phyloP scores from a whole-genome alignment of 2,888 invertebrate species.

The Ernsta delagoae region DNA sequence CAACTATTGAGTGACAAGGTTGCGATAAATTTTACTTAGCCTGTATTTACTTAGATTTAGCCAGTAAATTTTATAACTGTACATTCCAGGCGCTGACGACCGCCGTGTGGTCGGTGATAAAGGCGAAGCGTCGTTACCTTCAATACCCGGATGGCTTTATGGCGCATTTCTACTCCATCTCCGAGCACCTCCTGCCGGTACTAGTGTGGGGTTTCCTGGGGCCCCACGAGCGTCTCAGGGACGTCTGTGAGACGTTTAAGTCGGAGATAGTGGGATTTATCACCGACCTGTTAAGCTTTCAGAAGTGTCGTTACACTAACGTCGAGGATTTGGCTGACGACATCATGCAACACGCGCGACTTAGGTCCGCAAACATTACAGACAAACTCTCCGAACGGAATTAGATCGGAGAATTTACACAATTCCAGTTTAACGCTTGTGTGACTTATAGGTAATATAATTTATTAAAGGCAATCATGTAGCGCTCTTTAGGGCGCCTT shows the following conservation, averaged over 20 bases:
- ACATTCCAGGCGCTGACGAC: neutral
- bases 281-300: constrained; percentile 96
- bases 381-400: constrained; percentile 86
- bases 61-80: no score
- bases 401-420: neutral
- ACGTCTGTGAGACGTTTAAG: neutral
- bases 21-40: no score
- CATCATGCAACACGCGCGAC: constrained; percentile 90
- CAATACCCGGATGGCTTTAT: neutral
- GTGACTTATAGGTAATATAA: neutral
- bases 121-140: neutral
- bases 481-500: no score
- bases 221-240: neutral
- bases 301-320: constrained; percentile 92
- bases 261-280: constrained; percentile 83
- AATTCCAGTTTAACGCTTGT: neutral
- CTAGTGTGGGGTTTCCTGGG: neutral
- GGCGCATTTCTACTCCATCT: neutral
- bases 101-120: neutral
- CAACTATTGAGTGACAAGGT: no score
- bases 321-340: constrained; percentile 95
- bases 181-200: neutral
- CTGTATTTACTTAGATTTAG: no score
- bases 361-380: constrained; percentile 90
- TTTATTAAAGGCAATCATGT: no score